Evolutionary conservation across 2,888 invertebrate genomes (phyloP).

Genomic region (Epirrhoe tristata): DNA sequence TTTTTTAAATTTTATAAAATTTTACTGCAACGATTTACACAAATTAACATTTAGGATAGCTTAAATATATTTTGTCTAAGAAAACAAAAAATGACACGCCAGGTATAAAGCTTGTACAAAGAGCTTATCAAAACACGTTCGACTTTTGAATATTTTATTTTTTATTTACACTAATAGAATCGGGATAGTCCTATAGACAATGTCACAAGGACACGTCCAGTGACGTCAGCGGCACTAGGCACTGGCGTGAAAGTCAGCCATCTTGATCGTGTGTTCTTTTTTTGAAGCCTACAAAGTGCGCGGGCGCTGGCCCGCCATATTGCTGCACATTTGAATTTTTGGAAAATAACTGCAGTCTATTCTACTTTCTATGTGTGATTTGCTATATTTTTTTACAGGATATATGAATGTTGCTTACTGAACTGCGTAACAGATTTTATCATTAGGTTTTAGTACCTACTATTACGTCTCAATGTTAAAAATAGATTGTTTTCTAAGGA

Average conservation of each 20-base stretch:
- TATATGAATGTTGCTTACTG: background rate
- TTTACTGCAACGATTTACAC: background rate
- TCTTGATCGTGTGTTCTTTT: slow-evolving; percentile 80
- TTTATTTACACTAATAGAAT: slow-evolving; percentile 46
- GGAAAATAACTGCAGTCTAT: slow-evolving; percentile 22
- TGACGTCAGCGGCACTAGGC: slow-evolving; percentile 82
- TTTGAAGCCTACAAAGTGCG: slow-evolving; percentile 81
- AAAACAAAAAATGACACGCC: slow-evolving; percentile 11
- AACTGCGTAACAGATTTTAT: background rate
- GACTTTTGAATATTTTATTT: slow-evolving; percentile 27
- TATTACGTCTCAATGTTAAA: background rate
- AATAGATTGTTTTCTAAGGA: no score
- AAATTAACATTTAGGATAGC: background rate
- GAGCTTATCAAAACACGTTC: slow-evolving; percentile 40
- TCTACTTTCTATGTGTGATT: background rate
- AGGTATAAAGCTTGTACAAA: slow-evolving; percentile 21
- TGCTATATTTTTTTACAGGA: background rate
- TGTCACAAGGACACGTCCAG: slow-evolving; percentile 77
- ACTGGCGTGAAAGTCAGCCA: slow-evolving; percentile 84
- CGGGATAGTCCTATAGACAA: slow-evolving; percentile 65
- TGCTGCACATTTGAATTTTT: slow-evolving; percentile 55
- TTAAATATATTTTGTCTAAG: slow-evolving; percentile 15
- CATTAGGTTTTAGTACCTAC: background rate
- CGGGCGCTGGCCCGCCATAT: slow-evolving; percentile 69
- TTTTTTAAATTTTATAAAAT: background rate